A percentile compares a stretch with the other conserved stretches of the same genome.
phyloP scores from a whole-genome alignment of 2,797 vertebrate genomes.

The Xenentodon cancila region DNA sequence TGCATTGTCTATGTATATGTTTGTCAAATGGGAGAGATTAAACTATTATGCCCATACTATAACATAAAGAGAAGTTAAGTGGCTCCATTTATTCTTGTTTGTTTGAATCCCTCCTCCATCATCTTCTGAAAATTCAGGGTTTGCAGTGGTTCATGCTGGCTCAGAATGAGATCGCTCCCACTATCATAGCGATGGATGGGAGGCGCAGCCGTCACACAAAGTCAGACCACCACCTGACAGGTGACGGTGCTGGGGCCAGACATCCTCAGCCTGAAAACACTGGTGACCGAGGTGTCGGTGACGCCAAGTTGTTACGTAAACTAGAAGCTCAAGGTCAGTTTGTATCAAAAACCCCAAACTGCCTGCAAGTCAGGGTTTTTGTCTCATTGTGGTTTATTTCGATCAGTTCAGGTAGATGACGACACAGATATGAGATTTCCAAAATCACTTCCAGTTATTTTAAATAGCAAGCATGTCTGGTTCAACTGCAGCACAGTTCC shows the following conservation, averaged over 20 bases:
- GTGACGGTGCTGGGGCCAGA: conserved; percentile 73
- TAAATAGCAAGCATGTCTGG: not conserved
- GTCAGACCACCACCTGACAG: conserved; percentile 75
- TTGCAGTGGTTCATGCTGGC: conserved; percentile 92
- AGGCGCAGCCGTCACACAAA: conserved; percentile 86
- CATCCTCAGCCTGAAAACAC: conserved; percentile 81
- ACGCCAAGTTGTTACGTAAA: conserved; percentile 91
- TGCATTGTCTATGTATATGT: too few relatives aligned
- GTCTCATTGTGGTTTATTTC: too few relatives aligned
- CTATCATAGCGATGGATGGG: conserved; percentile 90
- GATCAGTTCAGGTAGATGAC: not conserved
- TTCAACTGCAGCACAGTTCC: not conserved
- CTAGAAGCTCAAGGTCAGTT: conserved; percentile 92
- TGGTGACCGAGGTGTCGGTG: conserved; percentile 79
- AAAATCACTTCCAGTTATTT: not conserved
- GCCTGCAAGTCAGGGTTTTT: too few relatives aligned
- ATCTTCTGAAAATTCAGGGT: conserved; percentile 79
- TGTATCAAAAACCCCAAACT: not conserved
- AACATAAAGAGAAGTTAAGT: not conserved
- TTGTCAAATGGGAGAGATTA: not conserved
- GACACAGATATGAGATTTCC: not conserved
- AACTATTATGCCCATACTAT: not conserved
- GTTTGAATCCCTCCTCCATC: not conserved
- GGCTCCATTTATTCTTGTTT: not conserved
- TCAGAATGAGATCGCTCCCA: conserved; percentile 88